Conservation (phyloP, 2,113 vertebrate species). For the Heloderma charlesbogerti region DNA sequence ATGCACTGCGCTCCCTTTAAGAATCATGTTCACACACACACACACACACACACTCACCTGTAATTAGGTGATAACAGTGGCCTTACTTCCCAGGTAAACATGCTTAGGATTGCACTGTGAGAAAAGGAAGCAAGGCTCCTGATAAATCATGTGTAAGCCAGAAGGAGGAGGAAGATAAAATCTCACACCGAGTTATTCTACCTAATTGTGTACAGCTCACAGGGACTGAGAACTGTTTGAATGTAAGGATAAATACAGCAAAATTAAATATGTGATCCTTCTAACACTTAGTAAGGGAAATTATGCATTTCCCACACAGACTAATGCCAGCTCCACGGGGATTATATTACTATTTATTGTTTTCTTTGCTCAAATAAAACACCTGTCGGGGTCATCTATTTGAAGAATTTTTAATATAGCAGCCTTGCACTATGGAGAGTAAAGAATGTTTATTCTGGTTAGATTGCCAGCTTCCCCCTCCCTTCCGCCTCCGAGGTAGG, state of each 20-base stretch:
- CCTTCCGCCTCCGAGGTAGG: constrained; percentile 56
- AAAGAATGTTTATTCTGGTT: constrained; percentile 68
- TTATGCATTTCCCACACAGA: constrained; percentile 69
- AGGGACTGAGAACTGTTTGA: constrained; percentile 43
- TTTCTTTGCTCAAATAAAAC: constrained; percentile 73
- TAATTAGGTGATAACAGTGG: not conserved
- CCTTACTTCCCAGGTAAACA: not conserved
- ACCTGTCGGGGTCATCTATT: constrained; percentile 68
- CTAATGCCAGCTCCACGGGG: constrained; percentile 61
- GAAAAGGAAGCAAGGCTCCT: not conserved
- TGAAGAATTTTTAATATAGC: constrained; percentile 73
- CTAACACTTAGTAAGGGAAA: constrained; percentile 65
- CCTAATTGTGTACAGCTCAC: constrained; percentile 1
- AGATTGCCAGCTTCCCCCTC: constrained; percentile 46
- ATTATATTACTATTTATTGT: constrained; percentile 72
- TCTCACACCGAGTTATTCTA: not conserved
- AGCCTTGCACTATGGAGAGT: constrained; percentile 55
- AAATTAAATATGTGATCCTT: constrained; percentile 67
- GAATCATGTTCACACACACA: not conserved
- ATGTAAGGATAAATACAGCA: constrained; percentile 66
- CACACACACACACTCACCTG: not conserved
- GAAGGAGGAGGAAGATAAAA: not conserved
- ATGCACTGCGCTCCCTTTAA: not conserved
- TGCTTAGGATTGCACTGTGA: not conserved
- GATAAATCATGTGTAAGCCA: not conserved